Evolutionary conservation across 2,888 invertebrate genomes (phyloP).

Genomic region (Panopea generosa): DNA sequence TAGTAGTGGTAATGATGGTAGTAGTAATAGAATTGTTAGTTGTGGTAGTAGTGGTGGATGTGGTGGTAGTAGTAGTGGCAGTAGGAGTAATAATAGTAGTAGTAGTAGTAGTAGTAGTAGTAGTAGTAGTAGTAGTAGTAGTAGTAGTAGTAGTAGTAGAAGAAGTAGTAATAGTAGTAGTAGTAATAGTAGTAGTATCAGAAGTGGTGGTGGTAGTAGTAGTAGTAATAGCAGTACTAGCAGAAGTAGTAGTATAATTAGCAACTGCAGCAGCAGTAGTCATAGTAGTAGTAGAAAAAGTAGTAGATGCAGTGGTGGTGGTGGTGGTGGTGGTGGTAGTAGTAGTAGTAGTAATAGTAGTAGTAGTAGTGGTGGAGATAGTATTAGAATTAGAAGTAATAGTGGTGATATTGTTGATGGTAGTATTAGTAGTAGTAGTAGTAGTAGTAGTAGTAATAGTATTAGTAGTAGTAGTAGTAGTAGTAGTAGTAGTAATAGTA

Average conservation of each 20-base stretch:
- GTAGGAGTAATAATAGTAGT: too few relatives aligned
- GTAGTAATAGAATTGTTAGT: not conserved
- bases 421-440: not conserved
- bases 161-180: too few relatives aligned
- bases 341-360: too few relatives aligned
- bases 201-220: not conserved
- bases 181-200: constrained; percentile 2
- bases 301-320: not conserved
- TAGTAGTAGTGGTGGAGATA: too few relatives aligned
- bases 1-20: not conserved
- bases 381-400: not conserved
- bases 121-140: too few relatives aligned
- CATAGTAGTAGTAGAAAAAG: not conserved
- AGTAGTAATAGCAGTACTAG: not conserved
- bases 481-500: constrained; percentile 4
- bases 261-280: not conserved
- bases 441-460: constrained; percentile 4
- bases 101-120: too few relatives aligned
- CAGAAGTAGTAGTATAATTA: not conserved
- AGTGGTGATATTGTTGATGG: not conserved
- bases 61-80: too few relatives aligned
- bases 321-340: too few relatives aligned
- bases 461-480: constrained; percentile 5
- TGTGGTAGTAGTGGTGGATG: too few relatives aligned
- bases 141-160: too few relatives aligned